These are phyloP conservation scores for Lophotis ruficrista DNA, from an alignment of 2,113 vertebrate genomes.

Conservation along the genomic window DNA sequence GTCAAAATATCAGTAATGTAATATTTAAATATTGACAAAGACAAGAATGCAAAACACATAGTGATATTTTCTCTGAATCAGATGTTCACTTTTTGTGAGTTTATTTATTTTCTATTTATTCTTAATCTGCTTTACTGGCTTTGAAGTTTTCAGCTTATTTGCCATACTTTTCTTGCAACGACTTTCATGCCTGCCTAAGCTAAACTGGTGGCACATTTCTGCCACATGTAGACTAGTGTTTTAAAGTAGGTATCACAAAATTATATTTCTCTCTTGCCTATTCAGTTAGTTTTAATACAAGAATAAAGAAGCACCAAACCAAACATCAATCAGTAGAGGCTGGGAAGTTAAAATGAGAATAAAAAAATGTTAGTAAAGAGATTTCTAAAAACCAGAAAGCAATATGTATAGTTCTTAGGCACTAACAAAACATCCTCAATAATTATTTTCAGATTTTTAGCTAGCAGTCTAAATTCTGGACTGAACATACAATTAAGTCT, in stretches of 20 bases:
- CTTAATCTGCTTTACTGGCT: background rate
- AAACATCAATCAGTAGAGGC: background rate
- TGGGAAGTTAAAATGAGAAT: background rate
- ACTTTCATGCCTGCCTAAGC: background rate
- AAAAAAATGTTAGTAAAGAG: background rate
- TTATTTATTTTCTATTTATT: background rate
- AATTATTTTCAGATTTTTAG: background rate
- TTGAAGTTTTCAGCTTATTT: background rate
- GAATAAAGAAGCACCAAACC: background rate
- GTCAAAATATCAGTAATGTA: background rate
- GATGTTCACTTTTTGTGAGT: background rate
- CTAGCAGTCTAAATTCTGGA: background rate
- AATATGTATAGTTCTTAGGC: background rate
- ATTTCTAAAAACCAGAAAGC: background rate
- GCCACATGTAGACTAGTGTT: background rate
- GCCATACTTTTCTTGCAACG: background rate
- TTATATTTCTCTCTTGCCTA: background rate
- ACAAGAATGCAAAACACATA: background rate
- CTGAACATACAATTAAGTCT: background rate
- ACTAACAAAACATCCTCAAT: background rate
- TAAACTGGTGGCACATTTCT: background rate
- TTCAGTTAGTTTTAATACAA: background rate
- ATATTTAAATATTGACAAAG: background rate
- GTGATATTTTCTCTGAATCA: background rate
- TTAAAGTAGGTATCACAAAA: background rate